Conservation (phyloP, 64 coral and sea anemone genomes). For the Pocillopora damicornis region DNA sequence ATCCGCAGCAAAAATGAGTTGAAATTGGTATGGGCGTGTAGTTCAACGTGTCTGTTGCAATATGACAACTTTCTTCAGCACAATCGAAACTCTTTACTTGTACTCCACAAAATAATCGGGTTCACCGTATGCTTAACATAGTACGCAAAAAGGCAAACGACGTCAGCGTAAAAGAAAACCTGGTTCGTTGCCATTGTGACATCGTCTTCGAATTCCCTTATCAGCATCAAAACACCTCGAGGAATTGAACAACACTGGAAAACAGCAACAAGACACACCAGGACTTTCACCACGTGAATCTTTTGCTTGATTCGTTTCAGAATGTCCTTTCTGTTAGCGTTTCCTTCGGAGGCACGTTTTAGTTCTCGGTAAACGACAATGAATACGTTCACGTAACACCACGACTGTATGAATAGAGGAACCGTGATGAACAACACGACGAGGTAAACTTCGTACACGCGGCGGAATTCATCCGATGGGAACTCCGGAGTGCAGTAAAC, state of each 20-base stretch:
- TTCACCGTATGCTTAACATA: slow-evolving; percentile 91
- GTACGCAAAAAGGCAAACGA: slow-evolving; percentile 60
- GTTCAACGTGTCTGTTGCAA: too few relatives aligned
- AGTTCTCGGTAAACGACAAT: slow-evolving; percentile 35
- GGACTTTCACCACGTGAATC: slow-evolving; percentile 63
- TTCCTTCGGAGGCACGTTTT: slow-evolving; percentile 22
- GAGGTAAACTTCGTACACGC: slow-evolving; percentile 59
- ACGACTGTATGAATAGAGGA: slow-evolving; percentile 67
- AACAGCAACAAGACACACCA: slow-evolving; percentile 68
- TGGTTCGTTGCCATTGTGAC: background rate
- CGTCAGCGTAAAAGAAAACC: slow-evolving; percentile 46
- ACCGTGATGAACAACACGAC: slow-evolving; percentile 44
- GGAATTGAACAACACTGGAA: slow-evolving; percentile 81
- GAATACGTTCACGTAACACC: slow-evolving; percentile 52
- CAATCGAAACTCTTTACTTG: slow-evolving; percentile 45
- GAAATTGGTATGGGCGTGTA: too few relatives aligned
- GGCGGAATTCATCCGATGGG: slow-evolving; percentile 34
- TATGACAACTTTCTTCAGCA: background rate
- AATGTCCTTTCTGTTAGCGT: background rate
- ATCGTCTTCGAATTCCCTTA: slow-evolving; percentile 46
- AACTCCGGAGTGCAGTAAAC: slow-evolving; percentile 16
- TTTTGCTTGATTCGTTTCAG: slow-evolving; percentile 13
- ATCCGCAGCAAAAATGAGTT: too few relatives aligned
- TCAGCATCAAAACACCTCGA: slow-evolving; percentile 67
- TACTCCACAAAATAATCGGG: slow-evolving; percentile 61